phyloP scores from a whole-genome alignment of 2,888 invertebrate species.

The Hirtodrosophila confusa region DNA sequence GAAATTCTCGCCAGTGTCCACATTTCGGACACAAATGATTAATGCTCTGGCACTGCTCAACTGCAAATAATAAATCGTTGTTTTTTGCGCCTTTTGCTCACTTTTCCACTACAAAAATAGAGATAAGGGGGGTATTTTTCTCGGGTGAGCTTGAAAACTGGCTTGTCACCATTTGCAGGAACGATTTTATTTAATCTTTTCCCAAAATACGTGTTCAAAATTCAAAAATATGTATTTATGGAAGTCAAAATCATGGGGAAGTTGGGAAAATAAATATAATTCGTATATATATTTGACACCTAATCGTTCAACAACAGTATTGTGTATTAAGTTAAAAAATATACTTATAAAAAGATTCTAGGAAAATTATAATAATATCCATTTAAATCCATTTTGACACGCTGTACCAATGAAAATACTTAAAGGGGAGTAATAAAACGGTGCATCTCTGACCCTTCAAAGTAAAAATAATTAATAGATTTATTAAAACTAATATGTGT shows the following conservation, averaged over 20 bases:
- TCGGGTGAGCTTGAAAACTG: constrained; percentile 35
- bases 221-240: not conserved
- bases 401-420: too few species aligned
- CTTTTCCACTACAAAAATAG: constrained; percentile 32
- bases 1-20: constrained; percentile 69
- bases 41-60: constrained; percentile 56
- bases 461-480: too few species aligned
- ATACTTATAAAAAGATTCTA: too few species aligned
- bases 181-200: constrained; percentile 59
- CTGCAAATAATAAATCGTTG: constrained; percentile 74
- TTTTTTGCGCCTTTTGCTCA: constrained; percentile 22
- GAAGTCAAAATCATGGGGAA: not conserved
- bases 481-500: too few species aligned
- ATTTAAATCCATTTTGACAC: too few species aligned
- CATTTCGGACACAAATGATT: constrained; percentile 75
- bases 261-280: not conserved
- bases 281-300: constrained; percentile 1
- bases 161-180: constrained; percentile 70
- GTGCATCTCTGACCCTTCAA: too few species aligned
- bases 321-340: not conserved
- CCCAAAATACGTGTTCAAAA: constrained; percentile 59
- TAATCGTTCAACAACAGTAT: not conserved
- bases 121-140: constrained; percentile 19
- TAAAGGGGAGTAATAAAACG: too few species aligned
- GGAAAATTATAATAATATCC: not conserved